Conservation (phyloP, 2,888 invertebrate species). For the Conus canariensis region DNA sequence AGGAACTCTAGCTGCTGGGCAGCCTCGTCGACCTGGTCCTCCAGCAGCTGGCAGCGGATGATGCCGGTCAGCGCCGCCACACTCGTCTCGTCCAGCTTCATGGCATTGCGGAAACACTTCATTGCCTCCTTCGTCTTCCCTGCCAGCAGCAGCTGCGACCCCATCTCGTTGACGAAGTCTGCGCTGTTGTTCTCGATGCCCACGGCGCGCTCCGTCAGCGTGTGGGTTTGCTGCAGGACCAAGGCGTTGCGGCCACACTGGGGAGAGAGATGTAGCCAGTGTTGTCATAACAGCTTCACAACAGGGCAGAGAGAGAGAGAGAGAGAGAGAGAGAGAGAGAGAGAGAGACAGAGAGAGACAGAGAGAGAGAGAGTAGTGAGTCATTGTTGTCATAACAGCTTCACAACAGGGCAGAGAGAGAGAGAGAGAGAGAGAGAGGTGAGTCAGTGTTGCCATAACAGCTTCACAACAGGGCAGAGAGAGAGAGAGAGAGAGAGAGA, state of each 20-base stretch:
- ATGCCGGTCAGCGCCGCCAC: slow-evolving; percentile 87
- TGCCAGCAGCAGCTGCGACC: slow-evolving; percentile 88
- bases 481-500: background rate
- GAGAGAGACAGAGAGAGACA: background rate
- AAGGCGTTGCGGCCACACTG: slow-evolving; percentile 81
- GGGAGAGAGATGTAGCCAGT: no score
- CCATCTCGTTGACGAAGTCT: slow-evolving; percentile 89
- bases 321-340: background rate
- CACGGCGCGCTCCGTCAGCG: slow-evolving; percentile 89
- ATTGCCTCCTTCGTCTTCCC: slow-evolving; percentile 89
- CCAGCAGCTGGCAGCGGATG: slow-evolving; percentile 89
- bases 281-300: no score
- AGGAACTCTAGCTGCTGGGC: slow-evolving; percentile 92
- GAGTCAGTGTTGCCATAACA: no score
- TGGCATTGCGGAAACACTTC: slow-evolving; percentile 88
- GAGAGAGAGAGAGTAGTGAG: no score
- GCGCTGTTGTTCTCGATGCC: slow-evolving; percentile 86
- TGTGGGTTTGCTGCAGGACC: slow-evolving; percentile 87
- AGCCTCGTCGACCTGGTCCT: slow-evolving; percentile 84
- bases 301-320: background rate
- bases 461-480: background rate
- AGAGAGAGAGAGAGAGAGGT: no score
- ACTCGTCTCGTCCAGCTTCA: slow-evolving; percentile 91
- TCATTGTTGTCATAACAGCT: no score
- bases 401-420: no score